Conservation (phyloP, 1,140 invertebrate species). For the Lucilia cuprina region DNA sequence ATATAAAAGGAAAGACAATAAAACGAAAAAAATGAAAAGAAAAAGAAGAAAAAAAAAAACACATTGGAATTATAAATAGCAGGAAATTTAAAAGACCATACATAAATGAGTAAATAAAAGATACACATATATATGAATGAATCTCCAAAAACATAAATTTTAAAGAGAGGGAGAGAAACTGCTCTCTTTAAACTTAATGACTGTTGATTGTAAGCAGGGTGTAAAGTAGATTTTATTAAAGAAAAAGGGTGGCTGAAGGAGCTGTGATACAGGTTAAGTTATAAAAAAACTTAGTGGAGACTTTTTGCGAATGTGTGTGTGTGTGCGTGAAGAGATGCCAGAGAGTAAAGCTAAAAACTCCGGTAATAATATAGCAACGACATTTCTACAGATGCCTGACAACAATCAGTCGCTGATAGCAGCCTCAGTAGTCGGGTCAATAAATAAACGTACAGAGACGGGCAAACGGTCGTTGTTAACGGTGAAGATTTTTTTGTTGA, state of each 20-base stretch:
- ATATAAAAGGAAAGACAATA: background rate
- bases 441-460: background rate
- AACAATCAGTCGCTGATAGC: slow-evolving; percentile 34
- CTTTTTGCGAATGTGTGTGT: background rate
- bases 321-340: background rate
- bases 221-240: background rate
- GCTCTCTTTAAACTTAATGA: slow-evolving; percentile 3
- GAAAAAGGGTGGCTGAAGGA: background rate
- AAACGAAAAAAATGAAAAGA: background rate
- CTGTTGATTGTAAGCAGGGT: slow-evolving; percentile 25
- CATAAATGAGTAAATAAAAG: background rate
- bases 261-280: background rate
- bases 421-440: slow-evolving; percentile 31
- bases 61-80: background rate
- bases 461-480: slow-evolving; percentile 4
- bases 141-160: background rate
- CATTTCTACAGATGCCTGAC: slow-evolving; percentile 25
- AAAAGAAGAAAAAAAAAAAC: background rate
- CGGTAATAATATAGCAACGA: background rate
- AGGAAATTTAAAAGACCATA: background rate
- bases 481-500: background rate
- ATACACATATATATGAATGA: background rate
- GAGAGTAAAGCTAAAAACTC: background rate
- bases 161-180: background rate
- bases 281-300: background rate